Evolutionary conservation across 2,888 invertebrate species (phyloP), one percentile per base, ranked within the genome.

Genomic region (Phyllotreta cruciferae): DNA sequence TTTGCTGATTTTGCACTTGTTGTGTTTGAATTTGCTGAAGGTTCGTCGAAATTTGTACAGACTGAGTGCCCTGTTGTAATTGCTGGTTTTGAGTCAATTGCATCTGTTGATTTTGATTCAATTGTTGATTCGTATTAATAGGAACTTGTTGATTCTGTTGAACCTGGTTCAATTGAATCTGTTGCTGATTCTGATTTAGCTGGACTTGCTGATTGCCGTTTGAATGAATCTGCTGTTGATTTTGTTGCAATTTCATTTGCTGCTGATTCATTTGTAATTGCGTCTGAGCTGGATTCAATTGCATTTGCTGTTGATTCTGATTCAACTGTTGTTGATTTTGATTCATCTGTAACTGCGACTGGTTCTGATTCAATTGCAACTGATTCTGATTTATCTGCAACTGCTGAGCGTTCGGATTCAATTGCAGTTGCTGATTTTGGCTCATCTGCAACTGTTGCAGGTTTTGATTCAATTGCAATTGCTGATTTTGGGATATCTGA

Each of bases 91-190:
- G 66, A 49, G 54, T 66, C 39, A 82, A 74, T 45, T 66, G 66
- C 41, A 56, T 60, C 34, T 83, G 85, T 73, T 81, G 76, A 60
- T 77, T 78, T 10, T 38, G 57, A 41, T 52, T 58, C 14, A 75
- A 75, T 63, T 78, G 77, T 24, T 24, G 24, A 24, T 24, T 24
- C 24, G 24, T 24, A 24, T 24, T 24, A 24, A 24, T 24, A 24
- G 24, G 24, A 65, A 77, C 79, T 52, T 74, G 73, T 47, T 70
- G 67, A 66, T 81, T 80, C 38, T 62, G 61, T 24, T 56, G 55
- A 10, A 52, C 35, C 60, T 81, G 82, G 69, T 79, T 80, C 66
- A 82, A 80, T 5, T 81, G 66, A 62, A 81, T 80, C 65, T 82
- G 81, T 56, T 73, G 74, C 42, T 71, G 71, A 60, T 68, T 69